Base-by-base conservation (phyloP, 2,797 vertebrate genomes). In the Chiroxiphia lanceolata region DNA sequence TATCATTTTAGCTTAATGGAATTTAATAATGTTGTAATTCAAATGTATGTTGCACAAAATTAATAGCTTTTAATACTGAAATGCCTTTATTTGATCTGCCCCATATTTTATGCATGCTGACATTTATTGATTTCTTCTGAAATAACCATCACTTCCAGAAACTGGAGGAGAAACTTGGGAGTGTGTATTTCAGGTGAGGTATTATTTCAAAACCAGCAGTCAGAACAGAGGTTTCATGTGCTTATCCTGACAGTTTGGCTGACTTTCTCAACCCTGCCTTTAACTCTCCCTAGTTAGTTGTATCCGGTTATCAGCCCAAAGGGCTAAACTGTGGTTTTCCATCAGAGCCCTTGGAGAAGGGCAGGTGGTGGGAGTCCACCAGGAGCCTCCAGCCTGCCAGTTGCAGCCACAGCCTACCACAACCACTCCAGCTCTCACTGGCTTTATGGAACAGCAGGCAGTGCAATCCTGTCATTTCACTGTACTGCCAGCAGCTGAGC, bases 1-100 rank as follows among this genome's bases (percentile, higher is more conserved):
- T 95, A 97, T 96, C 81, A 96, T 94, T 97, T 95, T 92, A 90
- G 85, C 71, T 93, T 96, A 96, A 94, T 84, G 90, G 93, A 96
- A 96, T 97, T 96, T 91, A 97, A 96, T 97, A 97, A 97, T 95
- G 93, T 34, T 94, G 88, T 96, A 97, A 97, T 97, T 97, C 93
- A 97, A 97, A 96, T 4, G 71, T 77, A 87, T 79, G 91, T 94
- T 96, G 83, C 48, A 63, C 94, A 97, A 95, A 97, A 96, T 96
- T 79, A 97, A 96, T 97, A 93, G 89, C 91, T 97, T 97, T 95
- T 97, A 96, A 95, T 95, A 94, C 85, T 70, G 80, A 96, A 96
- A 96, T 93, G 47, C 86, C 48, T 98, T 95, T 93, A 87, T 96
- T 96, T 97, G 93, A 97, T 97, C 84, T 94, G 94, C 88, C 81